Base-by-base conservation (phyloP, 2,113 vertebrate genomes). In the Microcebus griseorufus region DNA sequence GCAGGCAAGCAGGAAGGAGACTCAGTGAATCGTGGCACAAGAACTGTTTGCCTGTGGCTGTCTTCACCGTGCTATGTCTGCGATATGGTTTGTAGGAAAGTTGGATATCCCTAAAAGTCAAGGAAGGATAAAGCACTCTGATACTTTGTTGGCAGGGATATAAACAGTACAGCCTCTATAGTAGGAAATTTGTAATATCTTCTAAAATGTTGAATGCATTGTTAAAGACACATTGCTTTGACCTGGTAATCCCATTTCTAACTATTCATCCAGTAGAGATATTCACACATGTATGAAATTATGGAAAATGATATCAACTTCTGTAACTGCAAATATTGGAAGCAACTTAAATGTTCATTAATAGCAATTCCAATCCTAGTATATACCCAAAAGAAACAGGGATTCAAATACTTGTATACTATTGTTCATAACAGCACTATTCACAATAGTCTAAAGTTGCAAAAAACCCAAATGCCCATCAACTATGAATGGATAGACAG, bases 161-260 rank as follows among this genome's bases (percentile, higher is more conserved):
- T 85, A 91, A 95, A 78, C 3, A 84, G 53, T 17, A 51, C 7
- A 86, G 9, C 27, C 9, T 51, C 48, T 51, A 62, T 32, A 51
- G 37, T 91, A 45, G 51, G 25, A 37, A 79, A 48, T 65, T 90
- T 76, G 0, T 17, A 80, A 6, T 37, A 76, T 34, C 53, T 84
- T 79, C 37, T 45, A 78, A 88, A 97, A 91, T 91, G 80, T 91
- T 95, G 70, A 83, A 65, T 64, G 29, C 13, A 80, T 81, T 84
- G 14, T 80, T 81, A 86, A 85, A 95, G 42, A 20, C 22, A 92
- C 29, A 64, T 22, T 64, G 53, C 11, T 93, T 82, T 70, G 53
- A 69, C 17, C 17, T 11, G 86, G 81, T 10, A 69, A 95, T 76
- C 32, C 12, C 48, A 82, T 25, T 82, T 81, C 29, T 58, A 65